phyloP scores from a whole-genome alignment of 1,140 invertebrate genomes.

The Xylocopa sonorina region DNA sequence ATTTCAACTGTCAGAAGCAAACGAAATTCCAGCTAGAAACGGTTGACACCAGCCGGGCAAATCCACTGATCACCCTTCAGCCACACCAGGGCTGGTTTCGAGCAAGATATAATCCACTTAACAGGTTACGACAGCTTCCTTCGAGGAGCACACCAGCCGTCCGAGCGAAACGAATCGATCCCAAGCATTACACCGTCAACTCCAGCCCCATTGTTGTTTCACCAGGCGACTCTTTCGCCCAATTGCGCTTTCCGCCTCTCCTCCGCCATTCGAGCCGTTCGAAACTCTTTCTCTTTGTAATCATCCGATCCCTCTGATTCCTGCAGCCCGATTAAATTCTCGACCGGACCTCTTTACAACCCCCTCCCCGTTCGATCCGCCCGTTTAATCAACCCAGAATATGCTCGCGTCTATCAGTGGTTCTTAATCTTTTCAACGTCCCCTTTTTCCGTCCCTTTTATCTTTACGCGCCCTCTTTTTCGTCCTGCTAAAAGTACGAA shows the following conservation, averaged over 20 bases:
- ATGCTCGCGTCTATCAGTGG: too few relatives aligned
- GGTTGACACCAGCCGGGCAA: neutral
- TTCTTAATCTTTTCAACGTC: too few relatives aligned
- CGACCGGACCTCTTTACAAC: neutral
- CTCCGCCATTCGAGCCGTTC: neutral
- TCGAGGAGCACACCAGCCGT: neutral
- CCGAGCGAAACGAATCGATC: neutral
- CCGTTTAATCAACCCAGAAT: too few relatives aligned
- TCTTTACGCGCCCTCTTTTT: too few relatives aligned
- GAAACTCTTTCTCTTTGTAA: neutral
- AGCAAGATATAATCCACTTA: slow-evolving; percentile 5
- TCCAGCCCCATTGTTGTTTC: slow-evolving; percentile 19
- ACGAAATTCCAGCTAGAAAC: too few relatives aligned
- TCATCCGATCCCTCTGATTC: neutral
- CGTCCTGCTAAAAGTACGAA: too few relatives aligned
- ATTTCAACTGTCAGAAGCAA: too few relatives aligned
- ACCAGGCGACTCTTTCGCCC: neutral
- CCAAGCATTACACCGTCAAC: slow-evolving; percentile 13
- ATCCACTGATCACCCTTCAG: neutral
- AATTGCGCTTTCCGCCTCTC: neutral
- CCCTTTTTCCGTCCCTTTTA: too few relatives aligned
- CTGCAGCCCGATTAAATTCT: neutral
- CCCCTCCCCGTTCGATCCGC: neutral
- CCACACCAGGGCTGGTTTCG: neutral
- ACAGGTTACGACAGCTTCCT: slow-evolving; percentile 7